Evolutionary conservation across 2,797 vertebrate species (phyloP), one percentile per base, ranked within the genome.

Genomic region (Atherinosoma microstoma): DNA sequence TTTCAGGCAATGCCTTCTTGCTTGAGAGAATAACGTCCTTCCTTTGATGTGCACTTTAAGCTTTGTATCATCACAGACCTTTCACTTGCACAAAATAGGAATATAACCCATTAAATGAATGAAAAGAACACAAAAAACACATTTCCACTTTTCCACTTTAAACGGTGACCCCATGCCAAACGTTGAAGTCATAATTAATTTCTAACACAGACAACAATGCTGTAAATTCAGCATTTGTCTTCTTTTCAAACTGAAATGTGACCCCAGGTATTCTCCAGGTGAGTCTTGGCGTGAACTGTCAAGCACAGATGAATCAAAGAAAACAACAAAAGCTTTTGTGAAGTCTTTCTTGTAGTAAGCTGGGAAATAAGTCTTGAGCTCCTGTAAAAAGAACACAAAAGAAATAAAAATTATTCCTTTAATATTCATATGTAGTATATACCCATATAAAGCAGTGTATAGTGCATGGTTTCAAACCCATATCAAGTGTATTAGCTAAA

Each of bases 271-370:
- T 47, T 9, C 69, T 78, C 77, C 47, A 30, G 13, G 30, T 60
- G 67, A 68, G 49, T 74, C 67, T 76, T 70, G 67, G 45, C 13
- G 1, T 75, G 45, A 64, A 67, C 68, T 80, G 68, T 72, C 51
- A 71, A 63, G 66, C 61, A 62, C 64, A 79, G 72, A 81, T 75
- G 45, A 82, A 78, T 78, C 58, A 58, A 47, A 58, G 79, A 74
- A 53, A 32, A 64, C 60, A 49, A 73, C 30, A 68, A 58, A 29
- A 58, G 18, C 59, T 42, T 32, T 12, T 27, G 47, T 22, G 45
- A 67, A 69, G 69, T 42, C 30, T 70, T 24, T 66, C 4, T 35
- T 30, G 29, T 24, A n/a, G 61, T 12, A 47, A 57, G 38, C 15
- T 0, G 1, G 20, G 49, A 64, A 56, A 54, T 15, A 24, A 34